Conservation (phyloP, 2,888 invertebrate species). For the Pristionchus exspectatus region DNA sequence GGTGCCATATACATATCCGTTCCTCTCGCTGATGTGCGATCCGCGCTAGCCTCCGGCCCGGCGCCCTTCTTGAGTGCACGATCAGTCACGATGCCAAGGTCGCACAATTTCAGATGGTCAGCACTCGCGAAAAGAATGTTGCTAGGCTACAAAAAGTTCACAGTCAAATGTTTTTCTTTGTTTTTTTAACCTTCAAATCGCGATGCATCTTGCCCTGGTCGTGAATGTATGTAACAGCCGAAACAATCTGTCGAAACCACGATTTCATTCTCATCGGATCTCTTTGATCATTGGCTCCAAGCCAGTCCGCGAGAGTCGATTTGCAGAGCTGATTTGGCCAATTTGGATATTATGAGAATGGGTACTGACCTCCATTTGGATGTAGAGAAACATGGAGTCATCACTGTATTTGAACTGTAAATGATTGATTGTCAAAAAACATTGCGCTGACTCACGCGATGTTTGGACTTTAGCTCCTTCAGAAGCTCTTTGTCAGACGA, state of each 20-base stretch:
- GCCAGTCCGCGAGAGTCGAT: neutral
- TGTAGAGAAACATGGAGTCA: conserved; percentile 2
- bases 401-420: neutral
- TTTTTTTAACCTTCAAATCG: conserved; percentile 18
- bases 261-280: neutral
- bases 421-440: neutral
- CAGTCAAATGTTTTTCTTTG: neutral
- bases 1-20: neutral
- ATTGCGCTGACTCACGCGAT: neutral
- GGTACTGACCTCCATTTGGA: neutral
- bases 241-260: neutral
- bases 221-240: neutral
- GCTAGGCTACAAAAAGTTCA: neutral
- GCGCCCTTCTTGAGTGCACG: neutral
- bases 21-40: neutral
- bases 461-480: neutral
- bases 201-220: neutral
- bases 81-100: neutral
- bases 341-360: neutral
- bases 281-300: neutral
- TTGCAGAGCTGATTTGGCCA: neutral
- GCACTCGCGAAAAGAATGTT: neutral
- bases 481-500: neutral
- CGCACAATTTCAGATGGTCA: neutral
- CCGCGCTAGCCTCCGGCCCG: neutral